A percentile compares a stretch with the other conserved stretches of the same genome.
Evolutionary conservation across 2,888 invertebrate genomes (phyloP).

Genomic region (Drosophila lacicola): DNA sequence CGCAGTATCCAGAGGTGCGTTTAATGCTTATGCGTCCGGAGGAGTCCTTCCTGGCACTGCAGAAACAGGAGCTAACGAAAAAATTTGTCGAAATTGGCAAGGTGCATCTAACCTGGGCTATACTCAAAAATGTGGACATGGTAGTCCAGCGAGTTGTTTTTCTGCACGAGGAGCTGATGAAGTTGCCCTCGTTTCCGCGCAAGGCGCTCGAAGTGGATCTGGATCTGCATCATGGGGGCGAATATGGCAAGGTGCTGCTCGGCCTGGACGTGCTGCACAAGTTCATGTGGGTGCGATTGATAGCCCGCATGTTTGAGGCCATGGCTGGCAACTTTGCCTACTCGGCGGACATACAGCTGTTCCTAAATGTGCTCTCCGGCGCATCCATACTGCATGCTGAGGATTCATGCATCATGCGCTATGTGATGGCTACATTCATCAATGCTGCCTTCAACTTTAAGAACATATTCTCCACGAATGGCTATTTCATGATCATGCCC

Average conservation of each 20-base stretch:
- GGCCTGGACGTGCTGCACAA: constrained; percentile 99
- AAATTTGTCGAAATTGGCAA: constrained; percentile 99
- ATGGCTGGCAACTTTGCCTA: constrained; percentile 99
- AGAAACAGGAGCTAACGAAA: constrained; percentile 94
- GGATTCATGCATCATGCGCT: constrained; percentile 97
- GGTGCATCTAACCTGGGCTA: constrained; percentile 95
- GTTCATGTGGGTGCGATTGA: constrained; percentile 98
- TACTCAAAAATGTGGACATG: constrained; percentile 96
- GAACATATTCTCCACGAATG: constrained; percentile 98
- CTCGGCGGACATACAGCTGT: constrained; percentile 98
- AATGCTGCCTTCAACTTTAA: constrained; percentile 99
- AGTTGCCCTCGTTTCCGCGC: constrained; percentile 98
- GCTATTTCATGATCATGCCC: constrained; percentile 99
- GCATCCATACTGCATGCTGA: constrained; percentile 98
- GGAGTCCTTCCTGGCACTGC: constrained; percentile 95
- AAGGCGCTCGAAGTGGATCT: constrained; percentile 99
- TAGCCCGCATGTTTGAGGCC: constrained; percentile 98
- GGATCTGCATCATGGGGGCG: constrained; percentile 95
- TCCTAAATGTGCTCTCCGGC: constrained; percentile 98
- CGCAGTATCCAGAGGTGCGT: constrained; percentile 98
- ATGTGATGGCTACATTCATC: constrained; percentile 98
- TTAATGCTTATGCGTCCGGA: constrained; percentile 96
- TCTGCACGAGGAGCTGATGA: constrained; percentile 99
- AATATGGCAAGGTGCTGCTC: constrained; percentile 94
- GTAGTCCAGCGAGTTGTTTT: constrained; percentile 99